phyloP scores from a whole-genome alignment of 2,113 vertebrate species.

The Elephas maximus region DNA sequence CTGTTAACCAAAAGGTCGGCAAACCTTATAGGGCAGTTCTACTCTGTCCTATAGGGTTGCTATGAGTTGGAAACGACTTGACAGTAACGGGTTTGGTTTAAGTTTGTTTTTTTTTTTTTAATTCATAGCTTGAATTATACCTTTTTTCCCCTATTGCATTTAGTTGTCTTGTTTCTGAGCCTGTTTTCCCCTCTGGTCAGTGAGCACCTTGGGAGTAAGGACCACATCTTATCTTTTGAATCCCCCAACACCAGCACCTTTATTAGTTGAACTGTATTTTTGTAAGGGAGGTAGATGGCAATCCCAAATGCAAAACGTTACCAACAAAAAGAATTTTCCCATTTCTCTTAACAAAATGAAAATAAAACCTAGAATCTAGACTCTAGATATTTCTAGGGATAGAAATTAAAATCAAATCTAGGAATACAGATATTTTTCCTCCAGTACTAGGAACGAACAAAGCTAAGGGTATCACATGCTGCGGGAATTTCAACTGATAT shows the following conservation, averaged over 20 bases:
- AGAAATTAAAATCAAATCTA: no score
- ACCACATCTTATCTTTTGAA: neutral
- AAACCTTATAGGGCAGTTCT: no score
- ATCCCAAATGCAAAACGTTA: constrained; percentile 28
- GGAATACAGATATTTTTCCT: neutral
- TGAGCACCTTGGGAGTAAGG: neutral
- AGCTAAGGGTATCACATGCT: neutral
- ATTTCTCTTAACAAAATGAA: constrained; percentile 38
- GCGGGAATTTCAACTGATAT: neutral
- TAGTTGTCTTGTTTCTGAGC: neutral
- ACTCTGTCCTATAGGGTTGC: no score
- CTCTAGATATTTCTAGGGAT: no score
- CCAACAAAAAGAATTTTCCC: neutral
- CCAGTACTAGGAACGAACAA: neutral
- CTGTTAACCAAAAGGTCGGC: no score
- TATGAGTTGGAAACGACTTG: no score
- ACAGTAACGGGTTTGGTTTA: no score
- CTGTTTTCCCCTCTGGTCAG: neutral
- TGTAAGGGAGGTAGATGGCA: constrained; percentile 27
- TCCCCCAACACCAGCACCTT: neutral
- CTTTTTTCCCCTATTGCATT: neutral
- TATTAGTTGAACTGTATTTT: constrained; percentile 15
- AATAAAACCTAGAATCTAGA: neutral
- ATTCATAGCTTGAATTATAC: neutral
- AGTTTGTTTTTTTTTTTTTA: no score